These are phyloP conservation scores for Clinocottus analis DNA, from an alignment of 2,113 vertebrate species.

Conservation along the genomic window DNA sequence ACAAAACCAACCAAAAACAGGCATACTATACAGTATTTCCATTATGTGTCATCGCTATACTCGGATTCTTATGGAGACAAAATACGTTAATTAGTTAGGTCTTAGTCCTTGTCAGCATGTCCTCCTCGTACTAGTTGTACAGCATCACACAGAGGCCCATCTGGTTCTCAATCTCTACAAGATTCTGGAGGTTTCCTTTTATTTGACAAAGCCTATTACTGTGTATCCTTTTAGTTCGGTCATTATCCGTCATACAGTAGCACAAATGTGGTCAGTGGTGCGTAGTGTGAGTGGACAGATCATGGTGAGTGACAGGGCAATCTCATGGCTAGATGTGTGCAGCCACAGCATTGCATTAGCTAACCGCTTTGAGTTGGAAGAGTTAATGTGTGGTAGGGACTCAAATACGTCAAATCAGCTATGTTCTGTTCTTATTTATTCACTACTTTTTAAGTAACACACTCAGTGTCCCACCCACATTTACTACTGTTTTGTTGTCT, in stretches of 20 bases:
- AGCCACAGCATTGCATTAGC: slow-evolving; percentile 12
- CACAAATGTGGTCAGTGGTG: slow-evolving; percentile 18
- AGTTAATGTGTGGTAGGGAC: slow-evolving; percentile 16
- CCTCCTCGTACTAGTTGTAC: not conserved
- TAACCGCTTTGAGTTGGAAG: slow-evolving; percentile 8
- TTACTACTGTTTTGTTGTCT: not conserved
- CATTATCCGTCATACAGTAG: slow-evolving; percentile 16
- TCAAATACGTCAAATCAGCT: slow-evolving; percentile 13
- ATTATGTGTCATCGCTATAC: not conserved
- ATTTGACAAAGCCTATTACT: slow-evolving; percentile 8
- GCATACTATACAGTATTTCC: not conserved
- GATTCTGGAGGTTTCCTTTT: not conserved
- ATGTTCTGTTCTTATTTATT: not conserved
- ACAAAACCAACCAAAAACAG: too few species aligned
- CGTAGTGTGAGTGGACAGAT: slow-evolving; percentile 27
- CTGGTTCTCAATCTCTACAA: not conserved
- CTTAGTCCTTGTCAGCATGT: not conserved
- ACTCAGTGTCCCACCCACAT: not conserved
- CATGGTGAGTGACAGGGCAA: slow-evolving; percentile 26
- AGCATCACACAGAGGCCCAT: not conserved
- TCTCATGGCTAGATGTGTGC: slow-evolving; percentile 28
- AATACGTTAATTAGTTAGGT: not conserved
- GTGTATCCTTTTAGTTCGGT: not conserved
- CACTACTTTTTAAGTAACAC: not conserved
- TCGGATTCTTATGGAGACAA: not conserved